Evolutionary conservation across 2,797 vertebrate genomes (phyloP).

Genomic region (Gallinago nigripennis): DNA sequence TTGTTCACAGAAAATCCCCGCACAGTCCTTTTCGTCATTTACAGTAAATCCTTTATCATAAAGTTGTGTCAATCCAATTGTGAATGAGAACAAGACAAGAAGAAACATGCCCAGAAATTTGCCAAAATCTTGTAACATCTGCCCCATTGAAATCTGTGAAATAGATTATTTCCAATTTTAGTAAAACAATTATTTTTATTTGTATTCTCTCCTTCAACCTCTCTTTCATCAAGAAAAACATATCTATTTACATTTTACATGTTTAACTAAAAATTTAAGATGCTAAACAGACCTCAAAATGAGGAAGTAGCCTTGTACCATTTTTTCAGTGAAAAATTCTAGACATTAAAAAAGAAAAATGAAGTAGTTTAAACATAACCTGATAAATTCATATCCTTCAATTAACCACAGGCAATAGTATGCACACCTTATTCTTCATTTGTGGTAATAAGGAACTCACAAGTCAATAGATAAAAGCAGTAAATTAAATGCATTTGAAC

Average conservation of each 20-base stretch:
- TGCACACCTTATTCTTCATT: not conserved
- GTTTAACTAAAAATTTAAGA: not conserved
- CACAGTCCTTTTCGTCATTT: constrained; percentile 85
- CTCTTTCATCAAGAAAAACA: not conserved
- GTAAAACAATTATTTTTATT: not conserved
- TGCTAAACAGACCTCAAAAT: not conserved
- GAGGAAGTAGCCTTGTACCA: not conserved
- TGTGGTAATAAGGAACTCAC: not conserved
- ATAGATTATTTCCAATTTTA: constrained; percentile 28
- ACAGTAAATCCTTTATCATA: constrained; percentile 88
- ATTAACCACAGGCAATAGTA: not conserved
- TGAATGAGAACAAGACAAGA: constrained; percentile 97
- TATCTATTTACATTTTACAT: not conserved
- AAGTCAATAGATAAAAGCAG: not conserved
- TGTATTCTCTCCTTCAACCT: not conserved
- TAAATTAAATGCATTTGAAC: not conserved
- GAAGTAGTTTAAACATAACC: not conserved
- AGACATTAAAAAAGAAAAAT: not conserved
- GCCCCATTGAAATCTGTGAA: constrained; percentile 96
- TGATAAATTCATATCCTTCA: not conserved
- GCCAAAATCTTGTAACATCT: constrained; percentile 98
- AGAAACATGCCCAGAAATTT: constrained; percentile 98
- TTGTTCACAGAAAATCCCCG: constrained; percentile 92
- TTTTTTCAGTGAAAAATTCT: not conserved
- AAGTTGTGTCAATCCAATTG: constrained; percentile 96